Evolutionary conservation across 2,797 vertebrate genomes (phyloP), one percentile per base, ranked within the genome.

Genomic region (Hyperoplus lanceolatus): DNA sequence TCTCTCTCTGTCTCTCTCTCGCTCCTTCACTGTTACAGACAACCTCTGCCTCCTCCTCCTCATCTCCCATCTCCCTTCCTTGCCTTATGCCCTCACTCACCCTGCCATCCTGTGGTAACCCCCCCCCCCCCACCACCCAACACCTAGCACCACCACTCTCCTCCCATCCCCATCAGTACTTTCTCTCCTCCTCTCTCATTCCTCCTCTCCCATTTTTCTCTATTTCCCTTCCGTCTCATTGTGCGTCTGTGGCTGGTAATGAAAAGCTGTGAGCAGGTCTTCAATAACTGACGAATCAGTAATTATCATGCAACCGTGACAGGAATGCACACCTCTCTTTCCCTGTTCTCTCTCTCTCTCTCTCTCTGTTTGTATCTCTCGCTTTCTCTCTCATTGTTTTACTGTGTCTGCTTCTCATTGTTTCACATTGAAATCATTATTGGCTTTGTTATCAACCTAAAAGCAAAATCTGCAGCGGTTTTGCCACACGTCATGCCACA

Each of bases 281-380:
- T 96, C 93, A 95, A 93, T 92, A 95, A 93, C 93, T 89, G 94
- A 94, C 94, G 94, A 93, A 94, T 93, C 88, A 90, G 92, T 96
- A 95, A 96, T 97, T 96, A 96, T 94, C 90, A 92, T 94, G 88
- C 87, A 90, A 80, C 92, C 94, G 94, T 96, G 95, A 96, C 93
- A 94, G 94, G 95, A 96, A 96, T 95, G 91, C 84, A 77, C 87
- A 90, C 87, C 78, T 88, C 77, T 57, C 58, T 87, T 78, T 57
- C 57, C 71, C 21, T 64, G 39, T 42, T 54, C 57, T 57, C 55
- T 57, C 61, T 49, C 36, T 58, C 46, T 58, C 18, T 39, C n/a
- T 70, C 41, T 57, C 50, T 77, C n/a, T 64, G 3, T 66, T 15
- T 76, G 12, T 57, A 43, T 53, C 49, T 45, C 61, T 64, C 4